A percentile compares a stretch with the other conserved stretches of the same genome.
Evolutionary conservation across 2,113 vertebrate genomes (phyloP).

Genomic region (Lucifuga dentata): DNA sequence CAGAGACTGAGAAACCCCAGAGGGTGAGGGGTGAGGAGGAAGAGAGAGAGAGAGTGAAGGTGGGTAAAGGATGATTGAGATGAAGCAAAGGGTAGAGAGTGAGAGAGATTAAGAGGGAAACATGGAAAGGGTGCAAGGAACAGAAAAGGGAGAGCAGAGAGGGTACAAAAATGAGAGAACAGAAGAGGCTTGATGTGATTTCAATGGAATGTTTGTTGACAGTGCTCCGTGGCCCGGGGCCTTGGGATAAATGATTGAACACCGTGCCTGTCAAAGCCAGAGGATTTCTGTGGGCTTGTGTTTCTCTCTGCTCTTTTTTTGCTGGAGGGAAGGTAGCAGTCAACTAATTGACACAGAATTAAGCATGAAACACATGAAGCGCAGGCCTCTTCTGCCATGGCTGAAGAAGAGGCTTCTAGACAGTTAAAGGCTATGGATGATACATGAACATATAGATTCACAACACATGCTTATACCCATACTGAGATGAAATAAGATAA

Average conservation of each 20-base stretch:
- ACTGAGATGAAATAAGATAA: constrained; percentile 62
- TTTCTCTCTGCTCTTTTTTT: constrained; percentile 87
- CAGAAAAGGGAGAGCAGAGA: constrained; percentile 66
- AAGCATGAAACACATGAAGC: constrained; percentile 97
- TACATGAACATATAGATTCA: constrained; percentile 14
- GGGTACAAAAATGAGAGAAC: constrained; percentile 80
- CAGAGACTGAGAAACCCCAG: constrained; percentile 67
- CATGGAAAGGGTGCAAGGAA: constrained; percentile 39
- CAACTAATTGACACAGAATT: constrained; percentile 99
- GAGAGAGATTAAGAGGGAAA: constrained; percentile 64
- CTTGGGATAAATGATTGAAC: constrained; percentile 97
- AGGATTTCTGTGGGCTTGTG: constrained; percentile 95
- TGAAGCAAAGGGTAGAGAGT: constrained; percentile 66
- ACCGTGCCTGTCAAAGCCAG: constrained; percentile 92
- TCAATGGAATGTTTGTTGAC: constrained; percentile 95
- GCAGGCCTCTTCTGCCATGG: constrained; percentile 87
- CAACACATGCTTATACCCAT: constrained; percentile 26
- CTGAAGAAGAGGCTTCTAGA: constrained; percentile 67
- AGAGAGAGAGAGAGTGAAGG: constrained; percentile 61
- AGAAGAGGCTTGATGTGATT: constrained; percentile 93
- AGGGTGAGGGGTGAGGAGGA: constrained; percentile 68
- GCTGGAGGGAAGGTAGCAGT: constrained; percentile 98
- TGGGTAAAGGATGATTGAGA: constrained; percentile 61
- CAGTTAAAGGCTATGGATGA: constrained; percentile 61
- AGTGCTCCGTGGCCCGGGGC: constrained; percentile 91